Evolutionary conservation across 2,797 vertebrate species (phyloP), one percentile per base, ranked within the genome.

Genomic region (Pachyuromys duprasi): DNA sequence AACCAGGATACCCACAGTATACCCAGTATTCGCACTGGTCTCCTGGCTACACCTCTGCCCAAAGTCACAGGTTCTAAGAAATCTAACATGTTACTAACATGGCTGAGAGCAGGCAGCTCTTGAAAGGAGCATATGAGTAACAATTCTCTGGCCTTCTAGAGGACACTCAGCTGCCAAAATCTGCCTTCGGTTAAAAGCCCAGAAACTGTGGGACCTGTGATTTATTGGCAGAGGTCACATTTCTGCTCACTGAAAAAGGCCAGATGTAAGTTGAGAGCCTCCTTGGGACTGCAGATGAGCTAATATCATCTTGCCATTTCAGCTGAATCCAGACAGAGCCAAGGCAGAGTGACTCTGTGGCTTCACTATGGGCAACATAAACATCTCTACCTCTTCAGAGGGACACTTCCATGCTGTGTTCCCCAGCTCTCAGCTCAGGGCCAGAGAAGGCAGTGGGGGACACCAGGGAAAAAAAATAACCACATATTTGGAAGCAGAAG

Each of bases 161-260:
- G 74, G 76, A 76, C n/a, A 60, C 28, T 28, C 88, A 74, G 36
- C 31, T 97, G 93, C 75, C 69, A 81, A 96, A 92, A 93, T 83
- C 84, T 0, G 0, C 67, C 93, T 92, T 91, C 88, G 53, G 49
- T 81, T 76, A 60, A 83, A 91, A 97, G 62, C 69, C 0, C 1
- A 36, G 91, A 86, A 93, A 89, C 62, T 42, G 45, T 63, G 53
- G 62, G n/a, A 39, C 9, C 1, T 17, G 6, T 53, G 65, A 91
- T 53, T 96, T 65, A 78, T 8, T 26, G 49, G 14, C 28, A 8
- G 15, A 33, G 20, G 63, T 90, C 60, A 45, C 36, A 36, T 89
- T 75, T 70, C 74, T 42, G 14, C 57, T 36, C 69, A 13, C 90
- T 95, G 89, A 79, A 70, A 92, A 94, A 96, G 81, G 14, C 88